Evolutionary conservation across 1,140 invertebrate species (phyloP).

Genomic region (Cheumatopsyche charites): DNA sequence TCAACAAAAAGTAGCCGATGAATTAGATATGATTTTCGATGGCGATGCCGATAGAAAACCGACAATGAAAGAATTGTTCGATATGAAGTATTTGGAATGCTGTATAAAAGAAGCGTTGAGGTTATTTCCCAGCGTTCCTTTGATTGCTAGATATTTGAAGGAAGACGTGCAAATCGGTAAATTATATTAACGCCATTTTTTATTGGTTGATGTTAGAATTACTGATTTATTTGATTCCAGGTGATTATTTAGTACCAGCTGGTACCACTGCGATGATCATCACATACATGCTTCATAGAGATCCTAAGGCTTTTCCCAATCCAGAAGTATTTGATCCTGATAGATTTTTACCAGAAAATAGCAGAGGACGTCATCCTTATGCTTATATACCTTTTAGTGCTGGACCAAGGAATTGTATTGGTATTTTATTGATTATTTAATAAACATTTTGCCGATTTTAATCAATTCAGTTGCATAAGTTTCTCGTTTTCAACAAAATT

Average conservation of each 20-base stretch:
- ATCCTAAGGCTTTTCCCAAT: constrained; percentile 62
- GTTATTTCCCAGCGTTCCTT: constrained; percentile 72
- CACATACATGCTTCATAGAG: constrained; percentile 63
- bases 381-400: constrained; percentile 76
- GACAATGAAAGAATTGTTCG: constrained; percentile 65
- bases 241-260: constrained; percentile 60
- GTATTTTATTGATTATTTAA: constrained; percentile 53
- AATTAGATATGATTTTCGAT: constrained; percentile 68
- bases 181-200: too few species aligned
- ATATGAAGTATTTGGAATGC: constrained; percentile 73
- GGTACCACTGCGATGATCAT: constrained; percentile 64
- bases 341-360: constrained; percentile 64
- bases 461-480: background rate
- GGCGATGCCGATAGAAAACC: constrained; percentile 59
- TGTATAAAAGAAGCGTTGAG: constrained; percentile 70
- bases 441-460: background rate
- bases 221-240: constrained; percentile 50
- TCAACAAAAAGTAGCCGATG: constrained; percentile 67
- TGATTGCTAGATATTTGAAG: constrained; percentile 65
- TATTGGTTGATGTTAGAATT: background rate
- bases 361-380: constrained; percentile 64
- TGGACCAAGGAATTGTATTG: constrained; percentile 74
- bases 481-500: background rate
- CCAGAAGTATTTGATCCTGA: constrained; percentile 67
- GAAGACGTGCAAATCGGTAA: constrained; percentile 65